phyloP scores from a whole-genome alignment of 2,888 invertebrate genomes.

The Melinaea menophilus region DNA sequence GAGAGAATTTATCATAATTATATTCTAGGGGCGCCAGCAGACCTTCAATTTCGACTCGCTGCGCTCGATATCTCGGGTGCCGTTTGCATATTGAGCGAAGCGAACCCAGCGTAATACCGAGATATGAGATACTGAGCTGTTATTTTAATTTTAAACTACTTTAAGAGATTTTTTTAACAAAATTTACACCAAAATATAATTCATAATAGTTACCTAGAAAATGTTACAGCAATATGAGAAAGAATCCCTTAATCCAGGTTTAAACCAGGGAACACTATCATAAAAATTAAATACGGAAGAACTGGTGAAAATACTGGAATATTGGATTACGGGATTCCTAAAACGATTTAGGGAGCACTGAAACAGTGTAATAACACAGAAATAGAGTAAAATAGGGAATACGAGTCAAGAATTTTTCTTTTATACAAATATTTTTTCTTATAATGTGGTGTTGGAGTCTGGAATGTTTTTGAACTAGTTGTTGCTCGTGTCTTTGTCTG shows the following conservation, averaged over 20 bases:
- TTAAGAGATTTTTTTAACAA: too few species aligned
- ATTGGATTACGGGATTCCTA: slow-evolving; percentile 29
- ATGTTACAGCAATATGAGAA: neutral
- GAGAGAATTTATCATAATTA: neutral
- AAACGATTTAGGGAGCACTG: slow-evolving; percentile 25
- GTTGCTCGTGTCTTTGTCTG: too few species aligned
- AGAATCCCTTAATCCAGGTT: neutral
- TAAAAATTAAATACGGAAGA: slow-evolving; percentile 38
- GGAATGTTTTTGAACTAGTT: neutral
- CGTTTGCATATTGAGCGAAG: too few species aligned
- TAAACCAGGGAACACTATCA: slow-evolving; percentile 19
- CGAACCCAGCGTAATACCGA: too few species aligned
- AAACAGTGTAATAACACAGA: slow-evolving; percentile 22
- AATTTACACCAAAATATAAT: too few species aligned
- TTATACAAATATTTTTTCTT: neutral
- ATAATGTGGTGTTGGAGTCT: neutral
- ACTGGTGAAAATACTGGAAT: slow-evolving; percentile 17
- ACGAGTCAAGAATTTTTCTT: neutral
- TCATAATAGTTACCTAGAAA: too few species aligned
- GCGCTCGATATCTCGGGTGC: too few species aligned
- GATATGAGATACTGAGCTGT: too few species aligned
- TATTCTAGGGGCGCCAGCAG: too few species aligned
- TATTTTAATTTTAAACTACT: too few species aligned
- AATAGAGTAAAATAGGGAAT: slow-evolving; percentile 20
- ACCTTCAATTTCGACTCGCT: too few species aligned